A percentile compares a stretch with the other conserved stretches of the same genome.
These are phyloP conservation scores for Campaea margaritaria DNA, from an alignment of 2,888 invertebrate species.

Conservation along the genomic window DNA sequence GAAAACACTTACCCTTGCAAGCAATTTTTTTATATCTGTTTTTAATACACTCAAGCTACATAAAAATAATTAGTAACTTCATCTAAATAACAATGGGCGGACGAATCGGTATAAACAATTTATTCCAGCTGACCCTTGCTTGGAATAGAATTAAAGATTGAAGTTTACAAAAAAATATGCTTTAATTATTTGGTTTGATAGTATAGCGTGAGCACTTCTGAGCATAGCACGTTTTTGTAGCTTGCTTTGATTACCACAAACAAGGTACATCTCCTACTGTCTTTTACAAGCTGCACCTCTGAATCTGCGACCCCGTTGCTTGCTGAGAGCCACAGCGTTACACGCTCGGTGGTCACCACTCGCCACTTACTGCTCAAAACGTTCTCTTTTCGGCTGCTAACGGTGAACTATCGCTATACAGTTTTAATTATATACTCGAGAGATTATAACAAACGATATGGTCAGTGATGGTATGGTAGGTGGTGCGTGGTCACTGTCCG, in stretches of 20 bases:
- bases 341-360: slow-evolving; percentile 53
- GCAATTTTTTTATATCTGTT: too few species aligned
- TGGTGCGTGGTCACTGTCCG: slow-evolving; percentile 26
- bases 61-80: too few species aligned
- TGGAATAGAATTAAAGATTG: too few species aligned
- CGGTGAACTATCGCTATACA: slow-evolving; percentile 59
- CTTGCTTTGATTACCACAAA: neutral
- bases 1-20: neutral
- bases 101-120: too few species aligned
- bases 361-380: slow-evolving; percentile 58
- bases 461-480: slow-evolving; percentile 21
- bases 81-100: too few species aligned
- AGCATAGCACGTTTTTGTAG: neutral
- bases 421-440: slow-evolving; percentile 49
- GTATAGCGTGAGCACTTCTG: too few species aligned
- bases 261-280: neutral
- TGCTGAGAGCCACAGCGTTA: slow-evolving; percentile 53
- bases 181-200: too few species aligned
- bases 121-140: too few species aligned
- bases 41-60: too few species aligned
- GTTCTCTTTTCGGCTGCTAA: slow-evolving; percentile 66
- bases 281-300: neutral
- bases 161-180: too few species aligned
- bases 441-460: slow-evolving; percentile 39
- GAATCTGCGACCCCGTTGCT: slow-evolving; percentile 53